Percentiles rank a stretch among this genome's conserved stretches.
These are phyloP conservation scores for Lathronympha strigana DNA, from an alignment of 2,888 invertebrate species.

Conservation along the genomic window DNA sequence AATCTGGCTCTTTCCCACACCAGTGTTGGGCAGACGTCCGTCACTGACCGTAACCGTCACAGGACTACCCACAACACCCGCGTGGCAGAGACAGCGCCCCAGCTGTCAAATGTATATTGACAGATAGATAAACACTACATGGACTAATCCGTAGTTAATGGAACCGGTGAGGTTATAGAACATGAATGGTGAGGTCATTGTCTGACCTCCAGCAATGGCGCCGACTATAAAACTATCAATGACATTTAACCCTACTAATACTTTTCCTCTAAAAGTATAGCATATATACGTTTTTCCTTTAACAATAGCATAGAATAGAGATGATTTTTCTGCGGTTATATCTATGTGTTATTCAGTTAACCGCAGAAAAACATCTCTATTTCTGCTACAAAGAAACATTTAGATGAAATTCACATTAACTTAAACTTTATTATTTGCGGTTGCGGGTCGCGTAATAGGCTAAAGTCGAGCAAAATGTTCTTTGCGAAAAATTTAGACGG, in stretches of 20 bases:
- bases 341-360: too few relatives aligned
- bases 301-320: not conserved
- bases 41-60: too few relatives aligned
- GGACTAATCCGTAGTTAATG: slow-evolving; percentile 27
- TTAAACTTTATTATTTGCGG: slow-evolving; percentile 18
- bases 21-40: too few relatives aligned
- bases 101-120: too few relatives aligned
- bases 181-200: slow-evolving; percentile 65
- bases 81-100: too few relatives aligned
- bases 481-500: slow-evolving; percentile 14
- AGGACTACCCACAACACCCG: too few relatives aligned
- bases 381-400: slow-evolving; percentile 27
- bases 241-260: slow-evolving; percentile 24
- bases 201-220: slow-evolving; percentile 63
- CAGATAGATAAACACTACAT: too few relatives aligned
- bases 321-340: too few relatives aligned
- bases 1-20: too few relatives aligned
- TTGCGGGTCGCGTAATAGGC: slow-evolving; percentile 27
- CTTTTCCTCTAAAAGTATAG: slow-evolving; percentile 15
- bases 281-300: too few relatives aligned
- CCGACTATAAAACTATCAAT: slow-evolving; percentile 39
- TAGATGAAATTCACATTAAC: slow-evolving; percentile 17
- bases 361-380: slow-evolving; percentile 24
- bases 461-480: slow-evolving; percentile 21
- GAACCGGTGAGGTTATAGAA: slow-evolving; percentile 18